These are phyloP conservation scores for Phacellophora camtschatica DNA, from an alignment of 30 jellyfish, hydroid and myxozoan genomes.

Conservation along the genomic window DNA sequence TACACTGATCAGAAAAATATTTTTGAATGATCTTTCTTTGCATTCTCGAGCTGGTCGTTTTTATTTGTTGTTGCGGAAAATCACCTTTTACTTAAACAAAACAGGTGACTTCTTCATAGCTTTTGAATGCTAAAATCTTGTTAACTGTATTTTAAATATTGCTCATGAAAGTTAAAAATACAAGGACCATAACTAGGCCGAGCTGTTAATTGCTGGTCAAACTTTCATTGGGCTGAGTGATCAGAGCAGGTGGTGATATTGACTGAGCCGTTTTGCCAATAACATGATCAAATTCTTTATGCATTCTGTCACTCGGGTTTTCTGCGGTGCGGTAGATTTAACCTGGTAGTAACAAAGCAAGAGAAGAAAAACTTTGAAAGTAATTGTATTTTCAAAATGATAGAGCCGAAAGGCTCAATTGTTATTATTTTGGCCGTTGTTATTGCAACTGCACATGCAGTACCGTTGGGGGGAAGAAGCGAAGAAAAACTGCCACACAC, in stretches of 20 bases:
- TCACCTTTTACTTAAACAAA: too few relatives aligned
- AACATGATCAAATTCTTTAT: slow-evolving; percentile 55
- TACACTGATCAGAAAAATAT: too few relatives aligned
- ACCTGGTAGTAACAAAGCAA: background rate
- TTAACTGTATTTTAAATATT: background rate
- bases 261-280: slow-evolving; percentile 18
- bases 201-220: background rate
- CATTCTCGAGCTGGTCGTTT: too few relatives aligned
- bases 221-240: slow-evolving; percentile 39
- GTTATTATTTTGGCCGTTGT: background rate
- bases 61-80: too few relatives aligned
- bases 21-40: too few relatives aligned
- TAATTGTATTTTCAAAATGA: slow-evolving; percentile 31
- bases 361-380: background rate
- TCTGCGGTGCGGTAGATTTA: background rate
- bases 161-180: background rate
- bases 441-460: slow-evolving; percentile 5
- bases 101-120: background rate
- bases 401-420: slow-evolving; percentile 58
- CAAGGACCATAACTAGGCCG: background rate
- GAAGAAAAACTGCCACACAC: slow-evolving; percentile 87
- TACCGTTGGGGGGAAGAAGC: slow-evolving; percentile 29
- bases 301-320: slow-evolving; percentile 38
- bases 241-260: slow-evolving; percentile 54
- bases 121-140: background rate